Evolutionary conservation across 2,797 vertebrate genomes (phyloP).

Genomic region (Paratrypauchen microcephalus): DNA sequence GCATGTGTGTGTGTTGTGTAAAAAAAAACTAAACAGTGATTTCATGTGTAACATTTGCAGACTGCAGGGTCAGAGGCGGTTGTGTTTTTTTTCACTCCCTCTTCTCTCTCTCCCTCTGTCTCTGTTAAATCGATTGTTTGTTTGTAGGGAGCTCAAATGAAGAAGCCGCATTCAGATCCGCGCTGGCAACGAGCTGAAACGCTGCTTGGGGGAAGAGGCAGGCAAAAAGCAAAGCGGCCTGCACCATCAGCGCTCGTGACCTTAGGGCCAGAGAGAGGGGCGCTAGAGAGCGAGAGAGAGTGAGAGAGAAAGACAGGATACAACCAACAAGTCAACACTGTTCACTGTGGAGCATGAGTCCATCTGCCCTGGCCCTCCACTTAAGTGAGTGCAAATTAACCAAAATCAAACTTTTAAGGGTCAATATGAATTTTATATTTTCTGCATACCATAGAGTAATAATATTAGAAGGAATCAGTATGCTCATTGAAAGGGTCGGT

Average conservation of each 20-base stretch:
- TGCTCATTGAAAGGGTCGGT: slow-evolving; percentile 51
- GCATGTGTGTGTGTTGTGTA: slow-evolving; percentile 45
- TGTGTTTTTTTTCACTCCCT: slow-evolving; percentile 65
- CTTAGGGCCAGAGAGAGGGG: slow-evolving; percentile 56
- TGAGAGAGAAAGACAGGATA: slow-evolving; percentile 38
- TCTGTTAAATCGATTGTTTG: slow-evolving; percentile 79
- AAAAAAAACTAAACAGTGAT: slow-evolving; percentile 55
- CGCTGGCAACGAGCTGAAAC: slow-evolving; percentile 71
- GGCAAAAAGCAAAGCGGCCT: slow-evolving; percentile 64
- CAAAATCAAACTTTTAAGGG: slow-evolving; percentile 72
- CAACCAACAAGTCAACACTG: slow-evolving; percentile 45
- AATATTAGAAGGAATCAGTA: slow-evolving; percentile 54
- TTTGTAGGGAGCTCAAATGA: slow-evolving; percentile 79
- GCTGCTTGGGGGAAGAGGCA: slow-evolving; percentile 76
- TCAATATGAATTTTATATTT: slow-evolving; percentile 69
- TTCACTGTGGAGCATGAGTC: slow-evolving; percentile 47
- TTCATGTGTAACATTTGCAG: slow-evolving; percentile 81
- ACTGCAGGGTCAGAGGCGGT: slow-evolving; percentile 79
- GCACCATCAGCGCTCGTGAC: slow-evolving; percentile 58
- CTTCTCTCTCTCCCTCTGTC: slow-evolving; percentile 50
- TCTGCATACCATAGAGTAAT: slow-evolving; percentile 68
- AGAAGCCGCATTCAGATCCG: slow-evolving; percentile 58
- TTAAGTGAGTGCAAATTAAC: slow-evolving; percentile 74
- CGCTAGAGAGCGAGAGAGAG: slow-evolving; percentile 36
- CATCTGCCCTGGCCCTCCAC: slow-evolving; percentile 49